phyloP scores from a whole-genome alignment of 2,888 invertebrate genomes.

The Thelaira solivaga region DNA sequence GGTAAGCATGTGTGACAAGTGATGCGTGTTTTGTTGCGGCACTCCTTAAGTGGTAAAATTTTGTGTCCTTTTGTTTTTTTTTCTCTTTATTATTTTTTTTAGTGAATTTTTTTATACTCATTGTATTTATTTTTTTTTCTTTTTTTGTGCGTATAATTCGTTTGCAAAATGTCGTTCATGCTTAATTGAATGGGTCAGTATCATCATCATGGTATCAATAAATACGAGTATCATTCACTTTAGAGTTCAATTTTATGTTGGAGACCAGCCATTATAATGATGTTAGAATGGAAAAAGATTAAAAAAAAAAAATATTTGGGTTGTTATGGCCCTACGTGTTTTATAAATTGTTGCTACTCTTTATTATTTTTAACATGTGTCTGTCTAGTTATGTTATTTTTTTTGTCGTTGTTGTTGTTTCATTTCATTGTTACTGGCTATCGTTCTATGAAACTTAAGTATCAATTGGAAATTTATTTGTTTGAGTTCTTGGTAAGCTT shows the following conservation, averaged over 20 bases:
- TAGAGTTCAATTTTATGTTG: conserved; percentile 39
- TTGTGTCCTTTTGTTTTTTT: conserved; percentile 67
- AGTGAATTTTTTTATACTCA: conserved; percentile 13
- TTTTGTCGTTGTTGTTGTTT: conserved; percentile 46
- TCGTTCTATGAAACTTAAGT: conserved; percentile 43
- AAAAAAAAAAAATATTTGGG: conserved; percentile 53
- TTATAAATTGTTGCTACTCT: conserved; percentile 8
- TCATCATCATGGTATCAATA: conserved; percentile 28
- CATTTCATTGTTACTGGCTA: conserved; percentile 50
- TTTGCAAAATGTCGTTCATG: conserved; percentile 69
- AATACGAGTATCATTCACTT: conserved; percentile 48
- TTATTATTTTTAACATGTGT: conserved; percentile 30
- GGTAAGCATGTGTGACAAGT: conserved; percentile 72
- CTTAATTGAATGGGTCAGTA: conserved; percentile 77
- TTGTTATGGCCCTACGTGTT: conserved; percentile 61
- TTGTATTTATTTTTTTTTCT: not conserved
- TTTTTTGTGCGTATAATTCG: conserved; percentile 21
- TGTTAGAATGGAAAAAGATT: too few species aligned
- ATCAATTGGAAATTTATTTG: conserved; percentile 49
- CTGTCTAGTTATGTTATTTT: conserved; percentile 41
- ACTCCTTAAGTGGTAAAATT: conserved; percentile 72
- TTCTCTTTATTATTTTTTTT: too few species aligned
- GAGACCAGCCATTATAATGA: conserved; percentile 56
- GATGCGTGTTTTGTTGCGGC: conserved; percentile 76
- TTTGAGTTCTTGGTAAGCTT: conserved; percentile 57